Evolutionary conservation across 2,888 invertebrate species (phyloP).

Genomic region (Steinernema hermaphroditum): DNA sequence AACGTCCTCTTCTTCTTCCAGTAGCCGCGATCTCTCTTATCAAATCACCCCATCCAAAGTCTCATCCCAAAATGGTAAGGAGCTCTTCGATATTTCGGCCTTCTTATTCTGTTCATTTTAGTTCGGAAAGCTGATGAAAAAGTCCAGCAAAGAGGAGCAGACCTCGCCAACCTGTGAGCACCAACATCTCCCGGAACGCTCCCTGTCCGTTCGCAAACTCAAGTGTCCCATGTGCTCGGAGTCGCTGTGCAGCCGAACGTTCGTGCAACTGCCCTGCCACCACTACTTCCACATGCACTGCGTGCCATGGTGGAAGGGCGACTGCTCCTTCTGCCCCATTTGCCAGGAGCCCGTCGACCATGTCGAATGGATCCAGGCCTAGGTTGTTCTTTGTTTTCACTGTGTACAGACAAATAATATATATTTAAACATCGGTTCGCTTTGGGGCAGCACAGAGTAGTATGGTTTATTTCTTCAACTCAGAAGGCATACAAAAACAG

Average conservation of each 20-base stretch:
- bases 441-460: too few species aligned
- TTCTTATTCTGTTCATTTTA: background rate
- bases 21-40: too few species aligned
- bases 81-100: too few species aligned
- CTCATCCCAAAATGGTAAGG: too few species aligned
- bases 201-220: conserved; percentile 1
- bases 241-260: conserved; percentile 6
- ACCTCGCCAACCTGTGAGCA: background rate
- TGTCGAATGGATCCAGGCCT: conserved; percentile 20
- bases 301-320: conserved; percentile 25
- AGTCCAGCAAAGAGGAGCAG: conserved; percentile 25
- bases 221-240: conserved; percentile 25
- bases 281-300: conserved; percentile 31
- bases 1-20: too few species aligned
- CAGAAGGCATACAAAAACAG: too few species aligned
- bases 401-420: background rate
- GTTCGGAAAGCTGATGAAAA: conserved; percentile 22
- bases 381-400: background rate
- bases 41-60: too few species aligned
- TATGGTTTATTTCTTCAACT: too few species aligned
- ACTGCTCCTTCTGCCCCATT: conserved; percentile 27
- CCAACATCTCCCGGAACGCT: background rate
- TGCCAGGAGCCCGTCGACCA: conserved; percentile 23
- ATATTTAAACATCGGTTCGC: too few species aligned
- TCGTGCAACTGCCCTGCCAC: conserved; percentile 25